These are phyloP conservation scores for Alcis repandata DNA, from an alignment of 2,888 invertebrate genomes.

Conservation along the genomic window DNA sequence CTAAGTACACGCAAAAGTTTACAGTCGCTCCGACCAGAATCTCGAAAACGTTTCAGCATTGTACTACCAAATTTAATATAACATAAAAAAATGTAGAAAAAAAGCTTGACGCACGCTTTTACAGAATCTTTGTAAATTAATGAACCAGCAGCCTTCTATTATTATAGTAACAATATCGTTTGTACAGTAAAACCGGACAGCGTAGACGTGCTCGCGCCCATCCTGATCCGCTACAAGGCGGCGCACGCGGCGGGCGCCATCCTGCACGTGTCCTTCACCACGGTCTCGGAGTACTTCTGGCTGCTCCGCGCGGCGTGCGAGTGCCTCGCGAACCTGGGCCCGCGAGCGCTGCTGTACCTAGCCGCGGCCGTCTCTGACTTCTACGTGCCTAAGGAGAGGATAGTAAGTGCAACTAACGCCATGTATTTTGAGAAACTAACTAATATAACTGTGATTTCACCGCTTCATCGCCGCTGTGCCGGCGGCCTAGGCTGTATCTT, in stretches of 20 bases:
- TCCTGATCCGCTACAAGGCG: conserved; percentile 92
- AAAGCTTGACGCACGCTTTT: background rate
- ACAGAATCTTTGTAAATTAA: too few species aligned
- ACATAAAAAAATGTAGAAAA: background rate
- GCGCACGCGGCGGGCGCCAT: conserved; percentile 91
- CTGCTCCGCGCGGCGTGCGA: conserved; percentile 93
- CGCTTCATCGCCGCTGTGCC: too few species aligned
- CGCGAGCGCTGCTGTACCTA: conserved; percentile 94
- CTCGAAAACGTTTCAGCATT: too few species aligned
- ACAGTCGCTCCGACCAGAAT: too few species aligned
- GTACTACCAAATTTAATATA: background rate
- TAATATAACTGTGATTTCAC: too few species aligned
- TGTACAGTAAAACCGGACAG: conserved; percentile 90
- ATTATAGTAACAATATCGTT: background rate
- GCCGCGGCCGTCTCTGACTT: conserved; percentile 99
- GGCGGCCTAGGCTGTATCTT: too few species aligned
- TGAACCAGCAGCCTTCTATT: background rate
- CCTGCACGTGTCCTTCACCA: conserved; percentile 92
- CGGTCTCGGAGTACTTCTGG: conserved; percentile 97
- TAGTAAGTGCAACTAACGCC: conserved; percentile 87
- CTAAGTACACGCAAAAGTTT: too few species aligned
- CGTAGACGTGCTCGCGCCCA: conserved; percentile 90
- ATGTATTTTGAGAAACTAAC: background rate
- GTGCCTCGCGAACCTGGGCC: conserved; percentile 89
- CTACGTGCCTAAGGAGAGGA: conserved; percentile 96